Evolutionary conservation across 2,888 invertebrate genomes (phyloP).

Genomic region (Ditylenchus weischeri): DNA sequence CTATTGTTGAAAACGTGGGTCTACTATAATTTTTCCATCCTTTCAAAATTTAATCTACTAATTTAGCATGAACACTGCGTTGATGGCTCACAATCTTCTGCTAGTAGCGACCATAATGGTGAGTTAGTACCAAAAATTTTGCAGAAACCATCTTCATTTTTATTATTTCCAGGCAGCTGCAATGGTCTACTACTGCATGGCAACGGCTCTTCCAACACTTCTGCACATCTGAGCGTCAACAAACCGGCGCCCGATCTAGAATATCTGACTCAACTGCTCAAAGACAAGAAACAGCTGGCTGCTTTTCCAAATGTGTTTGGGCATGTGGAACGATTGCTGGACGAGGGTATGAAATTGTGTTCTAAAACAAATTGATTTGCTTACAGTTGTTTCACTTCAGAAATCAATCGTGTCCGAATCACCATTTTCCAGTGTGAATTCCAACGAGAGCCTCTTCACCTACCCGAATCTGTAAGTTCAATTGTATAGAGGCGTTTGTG

Average conservation of each 20-base stretch:
- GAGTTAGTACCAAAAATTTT: too few species aligned
- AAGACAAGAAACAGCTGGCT: constrained; percentile 99
- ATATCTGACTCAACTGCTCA: constrained; percentile 98
- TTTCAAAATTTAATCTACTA: too few species aligned
- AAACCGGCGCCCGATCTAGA: constrained; percentile 67
- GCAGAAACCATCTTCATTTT: too few species aligned
- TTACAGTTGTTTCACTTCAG: constrained; percentile 64
- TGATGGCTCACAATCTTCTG: constrained; percentile 12
- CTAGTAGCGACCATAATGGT: constrained; percentile 15
- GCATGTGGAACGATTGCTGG: constrained; percentile 95
- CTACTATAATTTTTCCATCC: not conserved
- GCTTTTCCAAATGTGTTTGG: constrained; percentile 99
- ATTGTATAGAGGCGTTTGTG: not conserved
- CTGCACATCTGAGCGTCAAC: constrained; percentile 5
- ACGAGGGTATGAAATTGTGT: constrained; percentile 82
- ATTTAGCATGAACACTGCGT: constrained; percentile 3
- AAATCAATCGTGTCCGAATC: constrained; percentile 95
- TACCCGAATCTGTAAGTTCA: constrained; percentile 47
- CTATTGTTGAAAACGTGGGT: constrained; percentile 6
- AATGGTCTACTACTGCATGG: constrained; percentile 5
- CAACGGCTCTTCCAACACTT: not conserved
- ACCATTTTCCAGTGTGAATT: constrained; percentile 98
- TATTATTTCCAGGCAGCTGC: constrained; percentile 5
- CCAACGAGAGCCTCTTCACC: constrained; percentile 72
- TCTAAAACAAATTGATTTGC: not conserved